A percentile compares a stretch with the other conserved stretches of the same genome.
Conservation (phyloP, 2,888 invertebrate genomes). For the Seira sanloemensis region DNA sequence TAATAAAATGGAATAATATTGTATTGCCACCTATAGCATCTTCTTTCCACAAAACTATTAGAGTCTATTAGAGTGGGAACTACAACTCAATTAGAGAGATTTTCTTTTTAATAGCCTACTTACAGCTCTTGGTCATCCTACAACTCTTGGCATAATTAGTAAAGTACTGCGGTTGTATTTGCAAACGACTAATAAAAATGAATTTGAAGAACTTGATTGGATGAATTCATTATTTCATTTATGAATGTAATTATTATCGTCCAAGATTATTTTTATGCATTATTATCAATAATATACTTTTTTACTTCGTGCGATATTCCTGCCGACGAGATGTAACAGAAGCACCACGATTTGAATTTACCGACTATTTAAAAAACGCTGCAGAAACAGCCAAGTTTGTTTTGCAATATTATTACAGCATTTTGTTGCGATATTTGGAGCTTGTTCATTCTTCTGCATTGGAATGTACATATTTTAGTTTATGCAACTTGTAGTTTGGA, state of each 20-base stretch:
- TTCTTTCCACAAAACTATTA: too few species aligned
- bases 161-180: background rate
- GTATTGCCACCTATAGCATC: too few species aligned
- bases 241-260: background rate
- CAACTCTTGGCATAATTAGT: too few species aligned
- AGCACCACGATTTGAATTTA: slow-evolving; percentile 63
- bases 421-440: slow-evolving; percentile 31
- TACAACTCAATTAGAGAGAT: too few species aligned
- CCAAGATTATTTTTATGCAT: background rate
- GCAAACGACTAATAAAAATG: background rate
- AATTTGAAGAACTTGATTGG: background rate
- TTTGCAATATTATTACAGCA: background rate
- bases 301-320: slow-evolving; percentile 17
- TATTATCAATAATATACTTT: background rate
- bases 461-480: slow-evolving; percentile 2
- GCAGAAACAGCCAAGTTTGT: slow-evolving; percentile 33
- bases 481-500: too few species aligned
- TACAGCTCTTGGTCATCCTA: too few species aligned
- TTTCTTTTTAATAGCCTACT: too few species aligned
- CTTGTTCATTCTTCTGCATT: slow-evolving; percentile 12
- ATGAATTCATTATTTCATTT: background rate
- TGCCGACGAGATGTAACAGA: slow-evolving; percentile 59
- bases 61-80: too few species aligned
- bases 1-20: too few species aligned
- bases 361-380: too few species aligned